Evolutionary conservation across 2,113 vertebrate species (phyloP).

Genomic region (Peromyscus maniculatus): DNA sequence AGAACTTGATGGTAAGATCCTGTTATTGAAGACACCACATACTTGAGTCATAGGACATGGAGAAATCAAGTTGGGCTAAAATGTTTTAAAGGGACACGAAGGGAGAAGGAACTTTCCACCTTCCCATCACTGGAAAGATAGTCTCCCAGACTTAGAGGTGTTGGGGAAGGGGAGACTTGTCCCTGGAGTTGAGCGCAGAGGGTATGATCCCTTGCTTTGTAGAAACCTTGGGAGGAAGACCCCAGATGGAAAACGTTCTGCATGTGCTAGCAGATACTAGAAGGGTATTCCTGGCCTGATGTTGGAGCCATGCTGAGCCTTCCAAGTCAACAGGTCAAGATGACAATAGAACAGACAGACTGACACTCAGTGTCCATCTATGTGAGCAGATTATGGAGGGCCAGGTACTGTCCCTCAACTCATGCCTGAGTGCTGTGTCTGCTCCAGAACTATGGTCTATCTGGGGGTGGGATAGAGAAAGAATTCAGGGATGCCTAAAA

Average conservation of each 20-base stretch:
- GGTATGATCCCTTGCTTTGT: neutral
- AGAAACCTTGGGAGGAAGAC: neutral
- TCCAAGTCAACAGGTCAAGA: neutral
- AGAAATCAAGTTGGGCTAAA: neutral
- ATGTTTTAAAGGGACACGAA: neutral
- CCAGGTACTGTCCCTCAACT: neutral
- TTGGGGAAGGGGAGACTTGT: neutral
- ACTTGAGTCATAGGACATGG: neutral
- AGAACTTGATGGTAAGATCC: neutral
- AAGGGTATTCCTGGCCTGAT: neutral
- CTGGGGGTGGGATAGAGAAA: neutral
- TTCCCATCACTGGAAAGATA: neutral
- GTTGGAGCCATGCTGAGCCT: neutral
- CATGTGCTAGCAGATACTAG: neutral
- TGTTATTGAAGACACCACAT: neutral
- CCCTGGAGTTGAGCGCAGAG: neutral
- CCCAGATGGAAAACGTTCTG: neutral
- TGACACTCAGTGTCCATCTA: neutral
- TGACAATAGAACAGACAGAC: neutral
- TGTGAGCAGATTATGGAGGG: neutral
- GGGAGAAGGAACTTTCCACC: neutral
- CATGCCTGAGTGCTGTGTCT: neutral
- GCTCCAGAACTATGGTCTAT: neutral
- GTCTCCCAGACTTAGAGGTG: neutral
- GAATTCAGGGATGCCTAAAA: neutral